Percentiles rank a stretch among this genome's conserved stretches.
Conservation (phyloP, 2,113 vertebrate species). For the Theristicus caerulescens region DNA sequence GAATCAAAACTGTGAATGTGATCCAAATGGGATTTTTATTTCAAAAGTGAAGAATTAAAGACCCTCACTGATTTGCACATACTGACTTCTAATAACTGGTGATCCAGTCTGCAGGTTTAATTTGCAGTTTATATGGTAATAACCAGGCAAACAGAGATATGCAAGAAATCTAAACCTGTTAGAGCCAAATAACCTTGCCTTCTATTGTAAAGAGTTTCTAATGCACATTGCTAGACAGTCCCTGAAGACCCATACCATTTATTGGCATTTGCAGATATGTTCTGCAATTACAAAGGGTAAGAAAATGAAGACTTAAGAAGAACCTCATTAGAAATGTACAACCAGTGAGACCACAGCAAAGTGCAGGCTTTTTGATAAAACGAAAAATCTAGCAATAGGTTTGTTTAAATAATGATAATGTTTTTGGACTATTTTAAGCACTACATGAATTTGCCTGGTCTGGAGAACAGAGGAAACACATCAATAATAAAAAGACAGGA, state of each 20-base stretch:
- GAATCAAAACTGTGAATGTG: neutral
- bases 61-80: neutral
- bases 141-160: neutral
- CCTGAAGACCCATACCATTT: neutral
- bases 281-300: neutral
- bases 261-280: neutral
- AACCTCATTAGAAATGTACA: neutral
- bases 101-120: neutral
- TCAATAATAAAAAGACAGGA: neutral
- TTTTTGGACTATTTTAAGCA: neutral
- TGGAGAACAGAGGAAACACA: neutral
- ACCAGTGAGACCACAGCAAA: neutral
- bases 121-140: neutral
- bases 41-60: neutral
- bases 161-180: neutral
- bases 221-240: neutral
- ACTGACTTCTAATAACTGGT: neutral
- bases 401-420: neutral
- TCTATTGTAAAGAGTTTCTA: neutral
- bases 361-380: neutral
- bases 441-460: neutral
- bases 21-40: neutral
- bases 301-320: neutral
- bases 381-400: neutral
- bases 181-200: neutral